A percentile compares a stretch with the other conserved stretches of the same genome.
Evolutionary conservation across 1,140 invertebrate species (phyloP).

Genomic region (Halyomorpha halys): DNA sequence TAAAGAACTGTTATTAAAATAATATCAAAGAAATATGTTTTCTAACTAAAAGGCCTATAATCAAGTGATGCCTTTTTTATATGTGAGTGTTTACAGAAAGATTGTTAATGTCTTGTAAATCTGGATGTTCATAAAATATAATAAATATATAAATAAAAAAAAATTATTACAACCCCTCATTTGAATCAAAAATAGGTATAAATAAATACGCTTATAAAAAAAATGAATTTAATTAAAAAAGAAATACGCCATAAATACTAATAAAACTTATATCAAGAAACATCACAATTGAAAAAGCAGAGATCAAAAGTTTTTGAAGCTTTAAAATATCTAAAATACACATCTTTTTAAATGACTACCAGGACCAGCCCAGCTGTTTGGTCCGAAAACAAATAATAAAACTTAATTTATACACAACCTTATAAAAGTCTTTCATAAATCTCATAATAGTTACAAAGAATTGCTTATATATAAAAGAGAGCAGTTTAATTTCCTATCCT

Average conservation of each 20-base stretch:
- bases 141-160: background rate
- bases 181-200: background rate
- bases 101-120: constrained; percentile 1
- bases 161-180: background rate
- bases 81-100: background rate
- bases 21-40: background rate
- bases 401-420: constrained; percentile 4
- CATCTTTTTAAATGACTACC: too few species aligned
- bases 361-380: background rate
- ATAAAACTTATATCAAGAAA: background rate
- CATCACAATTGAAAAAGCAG: constrained; percentile 9
- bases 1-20: background rate
- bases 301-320: constrained; percentile 2
- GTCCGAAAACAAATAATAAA: background rate
- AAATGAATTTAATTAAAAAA: background rate
- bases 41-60: constrained; percentile 6
- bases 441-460: background rate
- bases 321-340: background rate
- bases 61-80: constrained; percentile 10
- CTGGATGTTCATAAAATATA: background rate
- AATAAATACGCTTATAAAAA: background rate
- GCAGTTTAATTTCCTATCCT: background rate
- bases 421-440: background rate
- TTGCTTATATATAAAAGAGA: background rate
- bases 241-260: background rate